These are phyloP conservation scores for Trissoscelio sp. DNA, from an alignment of 2,888 invertebrate species.

Conservation along the genomic window DNA sequence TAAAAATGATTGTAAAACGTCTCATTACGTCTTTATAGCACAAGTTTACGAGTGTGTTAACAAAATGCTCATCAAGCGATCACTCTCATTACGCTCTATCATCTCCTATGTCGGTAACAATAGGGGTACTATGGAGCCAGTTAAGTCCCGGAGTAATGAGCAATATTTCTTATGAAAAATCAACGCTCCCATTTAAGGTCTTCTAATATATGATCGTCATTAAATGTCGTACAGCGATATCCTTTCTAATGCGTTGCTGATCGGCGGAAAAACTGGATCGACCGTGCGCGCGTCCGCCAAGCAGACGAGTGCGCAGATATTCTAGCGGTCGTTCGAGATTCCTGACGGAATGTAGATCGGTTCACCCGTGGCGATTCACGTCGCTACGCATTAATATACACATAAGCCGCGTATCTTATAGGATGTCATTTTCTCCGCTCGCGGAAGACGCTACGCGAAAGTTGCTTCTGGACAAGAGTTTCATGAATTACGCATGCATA, in stretches of 20 bases:
- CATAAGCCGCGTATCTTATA: conserved; percentile 42
- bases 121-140: conserved; percentile 18
- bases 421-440: conserved; percentile 63
- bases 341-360: conserved; percentile 54
- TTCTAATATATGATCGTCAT: conserved; percentile 58
- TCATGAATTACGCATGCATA: conserved; percentile 63
- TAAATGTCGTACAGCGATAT: conserved; percentile 44
- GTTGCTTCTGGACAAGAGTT: conserved; percentile 57
- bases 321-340: conserved; percentile 54
- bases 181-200: conserved; percentile 51
- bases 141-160: conserved; percentile 29
- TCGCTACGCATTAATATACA: conserved; percentile 54
- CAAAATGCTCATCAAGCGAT: conserved; percentile 51
- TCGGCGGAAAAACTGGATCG: conserved; percentile 61
- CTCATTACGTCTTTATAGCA: conserved; percentile 38
- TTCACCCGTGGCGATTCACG: conserved; percentile 46
- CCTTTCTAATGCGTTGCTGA: conserved; percentile 57
- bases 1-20: conserved; percentile 31
- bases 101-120: conserved; percentile 46
- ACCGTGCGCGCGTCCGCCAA: conserved; percentile 24
- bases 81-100: conserved; percentile 43
- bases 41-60: conserved; percentile 45
- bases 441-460: conserved; percentile 61
- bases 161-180: conserved; percentile 60
- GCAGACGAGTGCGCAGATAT: conserved; percentile 52